These are phyloP conservation scores for Hylyphantes graminicola DNA, from an alignment of 1,140 invertebrate species.

Conservation along the genomic window DNA sequence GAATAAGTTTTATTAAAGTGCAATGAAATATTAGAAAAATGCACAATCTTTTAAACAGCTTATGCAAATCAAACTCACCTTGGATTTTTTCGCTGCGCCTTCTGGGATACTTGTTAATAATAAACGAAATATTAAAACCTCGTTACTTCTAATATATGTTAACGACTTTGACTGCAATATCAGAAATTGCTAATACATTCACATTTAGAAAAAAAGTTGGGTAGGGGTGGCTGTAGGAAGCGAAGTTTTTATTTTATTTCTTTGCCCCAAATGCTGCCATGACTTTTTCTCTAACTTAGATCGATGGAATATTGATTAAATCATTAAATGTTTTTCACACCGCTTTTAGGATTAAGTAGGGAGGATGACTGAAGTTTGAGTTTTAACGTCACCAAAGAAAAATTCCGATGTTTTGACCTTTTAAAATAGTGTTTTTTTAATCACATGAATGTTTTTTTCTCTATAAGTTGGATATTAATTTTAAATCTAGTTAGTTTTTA, in stretches of 20 bases:
- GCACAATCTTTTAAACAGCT: slow-evolving; percentile 6
- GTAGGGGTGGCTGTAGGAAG: neutral
- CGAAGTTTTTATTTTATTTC: slow-evolving; percentile 54
- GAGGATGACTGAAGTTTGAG: slow-evolving; percentile 20
- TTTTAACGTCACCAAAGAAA: neutral
- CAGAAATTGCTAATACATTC: slow-evolving; percentile 43
- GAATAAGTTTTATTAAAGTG: no score
- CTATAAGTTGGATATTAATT: no score
- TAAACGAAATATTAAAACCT: slow-evolving; percentile 58
- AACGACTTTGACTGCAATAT: slow-evolving; percentile 55
- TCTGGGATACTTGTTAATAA: slow-evolving; percentile 35
- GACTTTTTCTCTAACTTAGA: slow-evolving; percentile 49
- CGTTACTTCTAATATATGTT: slow-evolving; percentile 59
- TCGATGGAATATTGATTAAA: slow-evolving; percentile 60
- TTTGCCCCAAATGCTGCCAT: slow-evolving; percentile 51
- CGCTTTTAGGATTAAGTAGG: slow-evolving; percentile 38
- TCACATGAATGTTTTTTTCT: no score
- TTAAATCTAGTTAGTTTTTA: no score
- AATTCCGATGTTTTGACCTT: no score
- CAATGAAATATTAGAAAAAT: neutral
- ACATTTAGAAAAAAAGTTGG: slow-evolving; percentile 31
- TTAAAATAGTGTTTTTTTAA: no score
- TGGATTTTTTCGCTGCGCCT: neutral
- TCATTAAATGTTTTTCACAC: slow-evolving; percentile 59
- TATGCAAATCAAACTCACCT: slow-evolving; percentile 26